Conservation (phyloP, 2,888 invertebrate genomes). For the Kryphioiulus occultus region DNA sequence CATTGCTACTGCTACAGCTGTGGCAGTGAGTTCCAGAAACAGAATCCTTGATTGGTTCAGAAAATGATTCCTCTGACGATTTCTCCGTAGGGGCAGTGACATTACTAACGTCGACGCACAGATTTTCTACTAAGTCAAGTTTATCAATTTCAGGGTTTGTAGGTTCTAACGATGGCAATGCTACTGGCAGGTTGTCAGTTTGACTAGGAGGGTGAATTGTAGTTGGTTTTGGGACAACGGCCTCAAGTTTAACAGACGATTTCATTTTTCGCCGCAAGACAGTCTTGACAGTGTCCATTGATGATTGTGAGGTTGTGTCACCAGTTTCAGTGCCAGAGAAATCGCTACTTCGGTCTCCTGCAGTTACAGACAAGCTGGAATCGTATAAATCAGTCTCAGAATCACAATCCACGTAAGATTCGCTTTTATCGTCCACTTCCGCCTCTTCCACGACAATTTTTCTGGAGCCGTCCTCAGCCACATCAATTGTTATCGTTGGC, state of each 20-base stretch:
- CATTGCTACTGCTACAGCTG: conserved; percentile 42
- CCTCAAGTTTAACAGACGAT: neutral
- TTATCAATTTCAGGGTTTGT: neutral
- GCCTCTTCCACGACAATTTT: neutral
- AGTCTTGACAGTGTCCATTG: conserved; percentile 51
- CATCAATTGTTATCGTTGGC: conserved; percentile 42
- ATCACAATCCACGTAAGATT: neutral
- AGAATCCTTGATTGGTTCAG: neutral
- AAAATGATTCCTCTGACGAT: neutral
- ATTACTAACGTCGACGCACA: neutral
- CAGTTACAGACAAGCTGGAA: conserved; percentile 18
- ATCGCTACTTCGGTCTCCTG: conserved; percentile 33
- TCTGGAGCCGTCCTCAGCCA: conserved; percentile 44
- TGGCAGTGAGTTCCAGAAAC: conserved; percentile 39
- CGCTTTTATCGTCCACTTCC: neutral
- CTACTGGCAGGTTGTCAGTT: neutral
- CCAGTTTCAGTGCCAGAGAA: conserved; percentile 48
- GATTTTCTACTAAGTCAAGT: neutral
- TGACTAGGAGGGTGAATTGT: neutral
- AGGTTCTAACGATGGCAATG: neutral
- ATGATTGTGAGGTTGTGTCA: conserved; percentile 50
- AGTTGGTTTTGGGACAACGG: neutral
- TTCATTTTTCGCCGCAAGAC: conserved; percentile 44
- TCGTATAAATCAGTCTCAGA: neutral
- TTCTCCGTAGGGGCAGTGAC: neutral